These are phyloP conservation scores for Antigone vipio DNA, from an alignment of 2,113 vertebrate species.

Conservation along the genomic window DNA sequence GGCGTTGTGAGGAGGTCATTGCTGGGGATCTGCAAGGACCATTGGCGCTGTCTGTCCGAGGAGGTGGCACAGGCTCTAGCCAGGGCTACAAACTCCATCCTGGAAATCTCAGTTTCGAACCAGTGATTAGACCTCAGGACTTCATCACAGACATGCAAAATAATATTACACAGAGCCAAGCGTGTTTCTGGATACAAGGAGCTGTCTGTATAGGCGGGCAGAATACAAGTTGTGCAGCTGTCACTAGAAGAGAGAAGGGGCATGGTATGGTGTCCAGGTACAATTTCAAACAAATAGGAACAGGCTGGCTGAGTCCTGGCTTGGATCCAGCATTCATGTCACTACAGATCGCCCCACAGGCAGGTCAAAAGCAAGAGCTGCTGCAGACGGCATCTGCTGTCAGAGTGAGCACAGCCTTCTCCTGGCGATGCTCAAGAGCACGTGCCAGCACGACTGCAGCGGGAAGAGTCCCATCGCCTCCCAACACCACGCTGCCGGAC, in stretches of 20 bases:
- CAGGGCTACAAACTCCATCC: not conserved
- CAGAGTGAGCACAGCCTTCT: not conserved
- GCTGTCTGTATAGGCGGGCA: not conserved
- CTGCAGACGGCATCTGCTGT: not conserved
- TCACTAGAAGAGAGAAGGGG: not conserved
- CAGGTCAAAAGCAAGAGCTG: not conserved
- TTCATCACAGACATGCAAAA: not conserved
- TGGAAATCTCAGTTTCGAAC: not conserved
- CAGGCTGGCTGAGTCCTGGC: not conserved
- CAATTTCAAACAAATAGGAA: not conserved
- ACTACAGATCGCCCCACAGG: rapidly evolving
- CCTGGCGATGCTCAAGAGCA: not conserved
- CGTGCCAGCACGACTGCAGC: rapidly evolving
- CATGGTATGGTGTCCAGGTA: not conserved
- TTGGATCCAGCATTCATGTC: not conserved
- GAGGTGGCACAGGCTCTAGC: not conserved
- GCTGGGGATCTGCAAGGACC: not conserved
- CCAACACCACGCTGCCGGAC: rapidly evolving
- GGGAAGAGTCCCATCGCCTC: rapidly evolving
- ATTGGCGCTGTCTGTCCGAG: not conserved
- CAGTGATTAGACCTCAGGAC: not conserved
- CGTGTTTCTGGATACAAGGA: rapidly evolving
- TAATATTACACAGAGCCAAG: not conserved
- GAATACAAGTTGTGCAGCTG: not conserved
- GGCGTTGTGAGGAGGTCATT: not conserved